phyloP scores from a whole-genome alignment of 1,140 invertebrate species.

The Trachymyrmex cornetzi region DNA sequence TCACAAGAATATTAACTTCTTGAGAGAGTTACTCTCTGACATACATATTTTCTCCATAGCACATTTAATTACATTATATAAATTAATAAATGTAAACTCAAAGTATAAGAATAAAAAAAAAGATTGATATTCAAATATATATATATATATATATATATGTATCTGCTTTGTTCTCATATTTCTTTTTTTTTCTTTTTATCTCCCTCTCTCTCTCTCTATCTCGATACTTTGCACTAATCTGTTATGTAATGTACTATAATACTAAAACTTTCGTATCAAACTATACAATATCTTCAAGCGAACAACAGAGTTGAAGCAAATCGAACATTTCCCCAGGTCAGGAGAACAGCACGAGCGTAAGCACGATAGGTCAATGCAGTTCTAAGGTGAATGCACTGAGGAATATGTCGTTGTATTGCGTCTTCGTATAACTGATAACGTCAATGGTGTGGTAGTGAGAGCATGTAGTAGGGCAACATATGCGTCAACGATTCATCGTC shows the following conservation, averaged over 20 bases:
- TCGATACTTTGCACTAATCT: background rate
- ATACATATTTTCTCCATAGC: background rate
- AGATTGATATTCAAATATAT: background rate
- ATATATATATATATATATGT: too few species aligned
- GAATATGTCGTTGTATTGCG: slow-evolving; percentile 62
- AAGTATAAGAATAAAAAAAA: background rate
- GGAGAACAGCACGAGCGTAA: slow-evolving; percentile 78
- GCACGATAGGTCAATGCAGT: slow-evolving; percentile 53
- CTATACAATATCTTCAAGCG: background rate
- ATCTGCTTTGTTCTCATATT: background rate
- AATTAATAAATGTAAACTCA: background rate
- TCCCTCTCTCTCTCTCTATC: background rate
- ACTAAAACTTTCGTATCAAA: background rate
- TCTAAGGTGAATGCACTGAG: slow-evolving; percentile 70
- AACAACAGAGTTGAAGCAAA: slow-evolving; percentile 74
- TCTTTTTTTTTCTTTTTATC: background rate
- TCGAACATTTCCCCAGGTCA: slow-evolving; percentile 79
- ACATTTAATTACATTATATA: background rate
- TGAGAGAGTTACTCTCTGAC: background rate
- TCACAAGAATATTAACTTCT: background rate
- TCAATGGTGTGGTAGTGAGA: slow-evolving; percentile 70
- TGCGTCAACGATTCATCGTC: slow-evolving; percentile 48
- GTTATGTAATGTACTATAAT: background rate
- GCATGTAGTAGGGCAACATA: slow-evolving; percentile 73
- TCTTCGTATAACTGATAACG: slow-evolving; percentile 67